Conservation (phyloP, 37 sponge, comb jelly and placozoan species). For the Agelas oroides region DNA sequence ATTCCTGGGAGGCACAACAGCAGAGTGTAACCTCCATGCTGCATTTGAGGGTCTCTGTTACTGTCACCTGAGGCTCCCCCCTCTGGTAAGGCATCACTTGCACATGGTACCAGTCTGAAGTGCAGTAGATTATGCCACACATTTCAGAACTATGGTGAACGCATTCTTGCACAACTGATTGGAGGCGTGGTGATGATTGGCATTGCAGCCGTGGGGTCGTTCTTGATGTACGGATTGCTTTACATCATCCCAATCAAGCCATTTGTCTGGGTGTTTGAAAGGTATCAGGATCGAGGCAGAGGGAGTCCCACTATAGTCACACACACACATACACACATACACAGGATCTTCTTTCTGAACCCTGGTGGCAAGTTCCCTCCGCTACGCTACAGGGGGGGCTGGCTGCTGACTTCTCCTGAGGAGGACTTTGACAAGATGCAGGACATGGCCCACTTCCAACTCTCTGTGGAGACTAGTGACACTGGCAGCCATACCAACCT, state of each 20-base stretch:
- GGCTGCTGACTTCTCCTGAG: constrained; percentile 66
- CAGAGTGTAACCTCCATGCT: constrained; percentile 79
- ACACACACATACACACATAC: background rate
- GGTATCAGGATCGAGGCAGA: background rate
- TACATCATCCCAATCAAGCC: constrained; percentile 67
- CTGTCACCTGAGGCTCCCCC: constrained; percentile 76
- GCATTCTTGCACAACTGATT: constrained; percentile 57
- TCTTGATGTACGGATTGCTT: constrained; percentile 65
- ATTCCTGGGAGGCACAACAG: background rate
- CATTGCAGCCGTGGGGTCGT: constrained; percentile 27
- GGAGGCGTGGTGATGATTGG: constrained; percentile 75
- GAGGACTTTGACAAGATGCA: constrained; percentile 37
- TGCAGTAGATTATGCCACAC: background rate
- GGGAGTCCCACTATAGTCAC: background rate
- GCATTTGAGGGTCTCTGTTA: constrained; percentile 85
- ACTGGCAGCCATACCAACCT: too few species aligned
- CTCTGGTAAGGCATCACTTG: constrained; percentile 50
- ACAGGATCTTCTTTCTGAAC: constrained; percentile 27
- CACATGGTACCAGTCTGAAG: background rate
- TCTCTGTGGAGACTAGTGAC: too few species aligned
- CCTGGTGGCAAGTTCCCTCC: background rate
- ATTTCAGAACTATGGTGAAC: constrained; percentile 58
- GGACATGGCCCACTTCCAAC: background rate
- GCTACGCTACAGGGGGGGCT: constrained; percentile 50
- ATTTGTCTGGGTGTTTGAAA: constrained; percentile 30